Percentiles rank a stretch among this genome's conserved stretches.
Conservation (phyloP, 1,140 invertebrate species). For the Anastatus disparis region DNA sequence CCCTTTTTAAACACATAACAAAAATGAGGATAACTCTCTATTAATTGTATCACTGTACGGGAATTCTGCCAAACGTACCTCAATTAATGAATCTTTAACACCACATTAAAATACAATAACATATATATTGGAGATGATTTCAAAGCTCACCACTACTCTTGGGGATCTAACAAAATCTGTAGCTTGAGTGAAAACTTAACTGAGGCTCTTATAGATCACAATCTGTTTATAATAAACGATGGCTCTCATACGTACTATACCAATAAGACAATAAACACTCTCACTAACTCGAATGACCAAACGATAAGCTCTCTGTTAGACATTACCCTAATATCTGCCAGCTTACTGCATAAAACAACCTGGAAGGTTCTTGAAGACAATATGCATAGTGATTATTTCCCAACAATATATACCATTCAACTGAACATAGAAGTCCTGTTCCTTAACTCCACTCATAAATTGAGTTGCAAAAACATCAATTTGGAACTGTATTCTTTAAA, state of each 20-base stretch:
- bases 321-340: not conserved
- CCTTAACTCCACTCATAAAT: not conserved
- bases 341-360: not conserved
- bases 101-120: too few relatives aligned
- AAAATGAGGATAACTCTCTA: too few relatives aligned
- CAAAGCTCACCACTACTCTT: not conserved
- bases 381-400: not conserved
- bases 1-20: too few relatives aligned
- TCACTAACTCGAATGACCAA: not conserved
- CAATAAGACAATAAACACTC: not conserved
- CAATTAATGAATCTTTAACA: too few relatives aligned
- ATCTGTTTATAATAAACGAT: not conserved
- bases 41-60: too few relatives aligned
- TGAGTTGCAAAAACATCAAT: not conserved
- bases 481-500: not conserved
- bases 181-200: not conserved
- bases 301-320: not conserved
- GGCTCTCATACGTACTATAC: not conserved
- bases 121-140: not conserved
- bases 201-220: not conserved
- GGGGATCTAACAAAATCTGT: not conserved
- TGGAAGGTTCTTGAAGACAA: not conserved
- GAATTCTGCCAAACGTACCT: too few relatives aligned
- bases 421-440: not conserved
- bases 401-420: not conserved